Conservation (phyloP, 2,113 vertebrate species). For the Halcyon senegalensis region DNA sequence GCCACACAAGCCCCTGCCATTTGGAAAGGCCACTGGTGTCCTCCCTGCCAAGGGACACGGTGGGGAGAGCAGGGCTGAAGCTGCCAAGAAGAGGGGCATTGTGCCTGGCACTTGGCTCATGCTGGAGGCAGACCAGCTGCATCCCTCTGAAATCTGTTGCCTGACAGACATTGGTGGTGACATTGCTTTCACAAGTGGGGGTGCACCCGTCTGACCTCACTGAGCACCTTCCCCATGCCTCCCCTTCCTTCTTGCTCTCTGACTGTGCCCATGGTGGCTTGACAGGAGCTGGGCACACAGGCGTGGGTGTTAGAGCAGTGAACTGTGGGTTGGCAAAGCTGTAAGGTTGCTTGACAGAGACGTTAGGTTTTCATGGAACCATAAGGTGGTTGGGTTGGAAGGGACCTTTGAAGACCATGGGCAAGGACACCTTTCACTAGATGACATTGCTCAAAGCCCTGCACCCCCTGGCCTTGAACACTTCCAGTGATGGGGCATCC, state of each 20-base stretch:
- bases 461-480: fast-evolving
- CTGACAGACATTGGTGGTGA: fast-evolving
- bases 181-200: fast-evolving
- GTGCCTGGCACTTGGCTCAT: fast-evolving
- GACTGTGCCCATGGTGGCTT: neutral
- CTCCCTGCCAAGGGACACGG: fast-evolving
- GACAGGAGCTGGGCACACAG: fast-evolving
- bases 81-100: neutral
- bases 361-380: neutral
- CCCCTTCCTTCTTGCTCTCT: neutral
- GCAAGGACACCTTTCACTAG: neutral
- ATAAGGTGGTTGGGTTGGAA: neutral
- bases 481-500: neutral
- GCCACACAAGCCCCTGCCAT: fast-evolving
- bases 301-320: neutral
- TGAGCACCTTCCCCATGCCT: neutral
- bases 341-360: fast-evolving
- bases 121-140: neutral
- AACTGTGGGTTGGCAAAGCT: neutral
- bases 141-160: neutral
- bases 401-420: neutral
- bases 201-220: neutral
- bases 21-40: neutral
- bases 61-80: neutral
- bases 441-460: neutral